Base-by-base conservation (phyloP, 2,797 vertebrate species). In the Poliocrania exsul region DNA sequence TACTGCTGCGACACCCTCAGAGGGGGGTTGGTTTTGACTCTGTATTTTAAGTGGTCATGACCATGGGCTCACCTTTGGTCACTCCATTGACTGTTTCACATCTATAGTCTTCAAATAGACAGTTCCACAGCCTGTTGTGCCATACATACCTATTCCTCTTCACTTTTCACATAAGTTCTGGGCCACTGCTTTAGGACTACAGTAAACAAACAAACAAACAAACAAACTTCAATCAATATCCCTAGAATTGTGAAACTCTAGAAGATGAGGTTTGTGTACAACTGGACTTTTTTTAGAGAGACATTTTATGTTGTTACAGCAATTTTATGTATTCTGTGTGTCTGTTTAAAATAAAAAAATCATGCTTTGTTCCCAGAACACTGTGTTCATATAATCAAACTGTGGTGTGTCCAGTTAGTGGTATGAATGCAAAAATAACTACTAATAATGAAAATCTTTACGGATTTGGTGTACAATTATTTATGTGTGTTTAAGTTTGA, bases 81-180 rank as follows among this genome's bases (percentile, higher is more conserved):
- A 57, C 74, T 54, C 47, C 40, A 40, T 38, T 54, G 42, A 16
- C 18, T 42, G 1, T 74, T 86, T 42, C 50, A 19, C 35, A 44
- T 47, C 12, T 73, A 0, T 31, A 37, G 17, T 40, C 24, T 81
- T 69, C 47, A 81, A 64, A 20, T 2, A 33, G 38, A 8, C 6
- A 15, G 26, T 46, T 35, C 17, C 9, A 11, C 5, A n/a, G 61
- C 16, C 57, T 0, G 0, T 15, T 74, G 20, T 83, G 61, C n/a
- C 0, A 0, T 23, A 61, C 10, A 3, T 18, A n/a, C 7, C 2
- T 24, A 78, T 13, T 16, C 18, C 26, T 79, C n/a, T 83, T 88
- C 40, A 67, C 9, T 24, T 67, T 74, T 74, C 28, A 16, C 13
- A 0, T n/a, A 15, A 3, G 2, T 69, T 47, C 29, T 2, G 2